These are phyloP conservation scores for Thymelicus acteon DNA, from an alignment of 2,888 invertebrate species.

Conservation along the genomic window DNA sequence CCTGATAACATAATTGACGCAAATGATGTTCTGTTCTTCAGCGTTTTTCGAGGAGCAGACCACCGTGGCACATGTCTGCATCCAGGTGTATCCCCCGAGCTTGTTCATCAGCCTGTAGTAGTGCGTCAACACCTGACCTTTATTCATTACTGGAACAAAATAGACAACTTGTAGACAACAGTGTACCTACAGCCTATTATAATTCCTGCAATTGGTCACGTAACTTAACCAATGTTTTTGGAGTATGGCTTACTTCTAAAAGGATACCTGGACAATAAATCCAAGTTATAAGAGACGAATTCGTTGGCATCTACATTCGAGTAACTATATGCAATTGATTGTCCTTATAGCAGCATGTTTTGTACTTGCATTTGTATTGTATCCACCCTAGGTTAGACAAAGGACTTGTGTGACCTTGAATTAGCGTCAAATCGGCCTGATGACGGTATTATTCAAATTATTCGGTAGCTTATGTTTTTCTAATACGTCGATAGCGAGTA, in stretches of 20 bases:
- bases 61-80: conserved; percentile 98
- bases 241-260: too few relatives aligned
- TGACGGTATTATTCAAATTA: conserved; percentile 46
- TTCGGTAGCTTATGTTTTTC: conserved; percentile 28
- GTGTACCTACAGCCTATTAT: too few relatives aligned
- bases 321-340: conserved; percentile 6
- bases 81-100: conserved; percentile 97
- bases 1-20: conserved; percentile 99
- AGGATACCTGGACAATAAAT: neutral
- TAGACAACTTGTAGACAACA: conserved; percentile 1
- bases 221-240: too few relatives aligned
- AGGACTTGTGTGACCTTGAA: conserved; percentile 48
- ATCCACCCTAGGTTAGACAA: conserved; percentile 32
- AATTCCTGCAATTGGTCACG: too few relatives aligned
- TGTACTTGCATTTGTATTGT: conserved; percentile 28
- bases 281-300: neutral
- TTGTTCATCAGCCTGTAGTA: conserved; percentile 99
- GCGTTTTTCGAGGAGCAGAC: conserved; percentile 98
- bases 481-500: conserved; percentile 33
- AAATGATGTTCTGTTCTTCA: conserved; percentile 98
- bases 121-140: conserved; percentile 98
- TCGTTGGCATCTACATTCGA: neutral
- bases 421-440: conserved; percentile 48
- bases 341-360: conserved; percentile 1
- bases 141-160: conserved; percentile 93